A percentile compares a stretch with the other conserved stretches of the same genome.
Conservation (phyloP, 2,113 vertebrate species). For the Cyanocitta stelleri region DNA sequence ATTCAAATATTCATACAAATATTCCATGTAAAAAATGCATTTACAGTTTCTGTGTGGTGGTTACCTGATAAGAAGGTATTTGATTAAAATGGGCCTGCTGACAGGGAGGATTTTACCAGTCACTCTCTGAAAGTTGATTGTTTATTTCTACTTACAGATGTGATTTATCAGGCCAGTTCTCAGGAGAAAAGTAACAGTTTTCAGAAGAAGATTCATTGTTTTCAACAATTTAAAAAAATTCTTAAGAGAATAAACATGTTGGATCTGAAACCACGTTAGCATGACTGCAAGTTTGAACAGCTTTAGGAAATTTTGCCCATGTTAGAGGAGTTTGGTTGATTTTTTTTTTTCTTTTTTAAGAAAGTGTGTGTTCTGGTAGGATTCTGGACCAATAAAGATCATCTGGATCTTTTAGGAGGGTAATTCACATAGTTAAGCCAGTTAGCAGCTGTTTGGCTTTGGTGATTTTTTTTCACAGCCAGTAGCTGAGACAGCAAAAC, state of each 20-base stretch:
- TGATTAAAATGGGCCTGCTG: neutral
- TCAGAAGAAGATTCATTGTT: neutral
- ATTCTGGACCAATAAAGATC: neutral
- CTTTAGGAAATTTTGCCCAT: neutral
- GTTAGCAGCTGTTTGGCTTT: neutral
- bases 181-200: neutral
- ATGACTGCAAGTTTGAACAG: neutral
- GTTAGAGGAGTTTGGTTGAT: neutral
- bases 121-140: neutral
- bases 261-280: neutral
- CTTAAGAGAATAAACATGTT: neutral
- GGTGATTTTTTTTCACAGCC: neutral
- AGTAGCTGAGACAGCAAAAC: neutral
- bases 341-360: neutral
- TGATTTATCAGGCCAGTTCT: neutral
- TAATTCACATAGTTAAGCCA: neutral
- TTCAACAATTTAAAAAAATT: neutral
- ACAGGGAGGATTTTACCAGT: neutral
- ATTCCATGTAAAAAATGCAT: neutral
- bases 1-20: neutral
- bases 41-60: neutral
- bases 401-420: neutral
- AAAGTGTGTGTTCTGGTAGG: neutral
- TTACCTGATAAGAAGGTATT: neutral
- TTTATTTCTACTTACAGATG: neutral